phyloP scores from a whole-genome alignment of 2,113 vertebrate genomes.

The Boleophthalmus pectinirostris region DNA sequence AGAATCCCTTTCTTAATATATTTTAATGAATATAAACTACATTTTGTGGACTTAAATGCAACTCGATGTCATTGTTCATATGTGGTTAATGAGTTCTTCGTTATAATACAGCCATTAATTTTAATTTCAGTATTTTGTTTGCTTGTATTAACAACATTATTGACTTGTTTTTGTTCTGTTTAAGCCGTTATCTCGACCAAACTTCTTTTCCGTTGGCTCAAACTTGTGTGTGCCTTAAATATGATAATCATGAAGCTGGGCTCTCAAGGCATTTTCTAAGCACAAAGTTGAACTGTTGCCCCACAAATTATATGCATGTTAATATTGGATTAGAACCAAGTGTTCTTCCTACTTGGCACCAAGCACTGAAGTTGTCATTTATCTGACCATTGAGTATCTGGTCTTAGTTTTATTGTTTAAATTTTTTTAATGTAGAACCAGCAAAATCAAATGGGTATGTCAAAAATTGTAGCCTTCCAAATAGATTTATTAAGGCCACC shows the following conservation, averaged over 20 bases:
- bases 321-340: not conserved
- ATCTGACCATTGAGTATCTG: not conserved
- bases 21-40: constrained; percentile 70
- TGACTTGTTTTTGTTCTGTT: constrained; percentile 19
- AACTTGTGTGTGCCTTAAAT: not conserved
- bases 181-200: constrained; percentile 19
- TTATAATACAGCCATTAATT: constrained; percentile 28
- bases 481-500: not conserved
- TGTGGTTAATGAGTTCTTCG: constrained; percentile 39
- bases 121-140: constrained; percentile 15
- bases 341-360: not conserved
- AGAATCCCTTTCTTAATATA: constrained; percentile 76
- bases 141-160: constrained; percentile 27
- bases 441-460: not conserved
- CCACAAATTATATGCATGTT: not conserved
- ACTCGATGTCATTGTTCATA: constrained; percentile 42
- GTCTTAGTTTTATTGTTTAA: not conserved
- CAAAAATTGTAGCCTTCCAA: not conserved
- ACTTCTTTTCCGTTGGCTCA: not conserved
- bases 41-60: constrained; percentile 57
- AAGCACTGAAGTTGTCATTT: not conserved
- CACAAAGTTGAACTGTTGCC: not conserved
- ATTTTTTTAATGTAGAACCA: not conserved
- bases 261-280: not conserved
- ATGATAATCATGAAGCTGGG: not conserved